These are phyloP conservation scores for Drosophila tropicalis DNA, from an alignment of 1,140 invertebrate species.

Conservation along the genomic window DNA sequence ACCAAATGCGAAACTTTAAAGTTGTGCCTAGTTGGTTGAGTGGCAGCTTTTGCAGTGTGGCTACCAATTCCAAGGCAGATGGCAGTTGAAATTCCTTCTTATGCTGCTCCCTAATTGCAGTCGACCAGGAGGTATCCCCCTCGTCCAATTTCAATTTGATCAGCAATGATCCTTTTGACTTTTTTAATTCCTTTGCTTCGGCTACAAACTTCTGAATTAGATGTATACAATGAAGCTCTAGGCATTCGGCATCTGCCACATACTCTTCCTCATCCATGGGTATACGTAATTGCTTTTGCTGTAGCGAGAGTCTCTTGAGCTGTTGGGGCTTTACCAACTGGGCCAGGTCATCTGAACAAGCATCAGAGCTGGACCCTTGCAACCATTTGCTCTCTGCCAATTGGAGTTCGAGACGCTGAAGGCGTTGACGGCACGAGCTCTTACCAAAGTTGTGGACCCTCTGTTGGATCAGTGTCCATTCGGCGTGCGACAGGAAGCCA, in stretches of 20 bases:
- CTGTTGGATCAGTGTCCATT: slow-evolving; percentile 72
- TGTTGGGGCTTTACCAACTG: slow-evolving; percentile 33
- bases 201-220: slow-evolving; percentile 29
- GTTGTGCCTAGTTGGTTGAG: slow-evolving; percentile 36
- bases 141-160: slow-evolving; percentile 36
- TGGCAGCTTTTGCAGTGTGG: slow-evolving; percentile 42
- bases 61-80: slow-evolving; percentile 19
- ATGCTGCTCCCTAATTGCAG: slow-evolving; percentile 16
- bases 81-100: slow-evolving; percentile 30
- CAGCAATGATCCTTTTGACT: slow-evolving; percentile 39
- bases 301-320: slow-evolving; percentile 30
- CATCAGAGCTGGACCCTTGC: slow-evolving; percentile 9
- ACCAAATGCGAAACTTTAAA: slow-evolving; percentile 54
- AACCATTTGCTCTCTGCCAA: slow-evolving; percentile 46
- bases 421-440: slow-evolving; percentile 50
- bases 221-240: slow-evolving; percentile 47
- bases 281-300: slow-evolving; percentile 48
- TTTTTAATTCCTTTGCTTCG: slow-evolving; percentile 31
- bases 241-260: slow-evolving; percentile 48
- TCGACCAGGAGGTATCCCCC: not conserved
- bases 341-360: slow-evolving; percentile 35
- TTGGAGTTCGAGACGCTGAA: slow-evolving; percentile 65
- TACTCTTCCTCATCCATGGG: slow-evolving; percentile 6
- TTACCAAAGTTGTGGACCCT: slow-evolving; percentile 78
- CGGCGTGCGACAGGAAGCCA: slow-evolving; percentile 50